Percentiles rank a stretch among this genome's conserved stretches.
Conservation (phyloP, 2,113 vertebrate species). For the Albula goreensis region DNA sequence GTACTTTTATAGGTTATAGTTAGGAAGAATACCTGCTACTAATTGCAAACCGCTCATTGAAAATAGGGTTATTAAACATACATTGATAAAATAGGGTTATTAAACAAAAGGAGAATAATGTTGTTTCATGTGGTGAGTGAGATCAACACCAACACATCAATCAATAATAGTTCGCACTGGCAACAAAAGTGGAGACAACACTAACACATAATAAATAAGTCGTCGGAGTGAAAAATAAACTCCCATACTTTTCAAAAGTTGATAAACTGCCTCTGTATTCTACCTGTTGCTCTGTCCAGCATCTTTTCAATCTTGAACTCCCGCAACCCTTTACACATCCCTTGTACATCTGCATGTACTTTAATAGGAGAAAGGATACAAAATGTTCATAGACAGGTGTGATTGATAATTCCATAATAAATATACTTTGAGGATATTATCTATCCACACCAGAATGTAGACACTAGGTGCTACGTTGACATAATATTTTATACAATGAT, state of each 20-base stretch:
- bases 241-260: neutral
- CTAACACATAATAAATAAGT: neutral
- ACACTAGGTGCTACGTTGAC: neutral
- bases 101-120: no score
- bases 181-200: neutral
- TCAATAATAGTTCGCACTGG: neutral
- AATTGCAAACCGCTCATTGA: neutral
- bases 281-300: conserved; percentile 33
- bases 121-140: neutral
- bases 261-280: neutral
- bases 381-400: neutral
- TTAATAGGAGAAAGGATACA: neutral
- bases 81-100: no score
- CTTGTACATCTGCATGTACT: neutral
- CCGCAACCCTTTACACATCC: neutral
- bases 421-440: neutral
- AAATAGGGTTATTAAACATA: neutral
- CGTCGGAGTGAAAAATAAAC: neutral
- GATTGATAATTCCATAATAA: neutral
- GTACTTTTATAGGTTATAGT: neutral
- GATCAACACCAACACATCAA: neutral
- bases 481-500: neutral
- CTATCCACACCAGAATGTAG: neutral
- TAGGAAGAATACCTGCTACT: neutral
- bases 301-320: conserved; percentile 11